Conservation (phyloP, 1,140 invertebrate genomes). For the Drusus annulatus region DNA sequence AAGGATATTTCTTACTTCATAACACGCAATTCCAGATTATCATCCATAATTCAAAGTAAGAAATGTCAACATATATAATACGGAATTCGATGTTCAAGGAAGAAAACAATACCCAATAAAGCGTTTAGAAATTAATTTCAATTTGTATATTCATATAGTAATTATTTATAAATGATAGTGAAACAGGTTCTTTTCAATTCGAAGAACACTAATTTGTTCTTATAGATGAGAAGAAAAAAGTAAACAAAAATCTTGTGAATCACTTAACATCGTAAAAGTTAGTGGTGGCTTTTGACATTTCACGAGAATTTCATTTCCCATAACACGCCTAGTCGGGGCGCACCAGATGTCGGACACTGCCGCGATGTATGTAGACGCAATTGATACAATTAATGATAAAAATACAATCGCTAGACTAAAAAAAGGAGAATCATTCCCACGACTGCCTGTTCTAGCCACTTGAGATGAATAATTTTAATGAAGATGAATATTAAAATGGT, state of each 20-base stretch:
- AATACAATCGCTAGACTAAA: conserved; percentile 35
- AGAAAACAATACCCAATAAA: too few relatives aligned
- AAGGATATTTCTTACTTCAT: neutral
- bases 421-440: conserved; percentile 36
- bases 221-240: neutral
- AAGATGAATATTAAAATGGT: conserved; percentile 38
- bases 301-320: neutral
- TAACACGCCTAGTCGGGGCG: conserved; percentile 32
- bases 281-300: conserved; percentile 40
- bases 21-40: neutral
- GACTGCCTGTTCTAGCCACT: conserved; percentile 32
- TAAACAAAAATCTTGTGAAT: conserved; percentile 36
- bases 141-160: too few relatives aligned
- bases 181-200: neutral
- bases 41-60: neutral
- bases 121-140: too few relatives aligned
- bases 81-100: neutral
- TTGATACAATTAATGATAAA: conserved; percentile 45
- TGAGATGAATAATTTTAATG: conserved; percentile 31
- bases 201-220: neutral
- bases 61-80: neutral
- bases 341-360: neutral
- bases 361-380: conserved; percentile 18
- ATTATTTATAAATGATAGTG: neutral
- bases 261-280: neutral